Base-by-base conservation (phyloP, 2,113 vertebrate genomes). In the Gopherus evgoodei region DNA sequence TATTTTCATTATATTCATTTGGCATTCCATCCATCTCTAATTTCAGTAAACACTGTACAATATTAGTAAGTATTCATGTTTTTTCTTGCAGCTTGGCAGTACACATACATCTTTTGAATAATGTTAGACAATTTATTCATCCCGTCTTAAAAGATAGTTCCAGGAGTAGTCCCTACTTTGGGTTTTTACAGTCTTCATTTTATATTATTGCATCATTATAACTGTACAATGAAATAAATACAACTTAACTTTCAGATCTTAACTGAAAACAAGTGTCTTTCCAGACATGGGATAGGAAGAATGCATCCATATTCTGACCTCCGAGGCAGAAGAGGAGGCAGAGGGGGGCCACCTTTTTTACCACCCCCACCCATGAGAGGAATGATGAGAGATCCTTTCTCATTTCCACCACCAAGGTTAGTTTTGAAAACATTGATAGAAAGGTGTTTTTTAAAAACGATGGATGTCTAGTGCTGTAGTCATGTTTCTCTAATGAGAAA, bases 291-390 rank as follows among this genome's bases (percentile, higher is more conserved):
- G 91, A 96, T 98, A 95, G 98, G 98, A 25, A 98, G 98, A 93
- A 98, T 98, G 97, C 92, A 93, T 85, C 98, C 98, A 8, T 98
- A 98, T 78, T 97, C 98, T 92, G 98, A 98, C 84, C 78, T 94
- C 38, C 95, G 97, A 83, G 98, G 97, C 79, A 96, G 96, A 91
- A 95, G 97, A 84, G 96, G 89, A 75, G 96, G 91, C 27, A 96
- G 97, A 76, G 95, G 92, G 16, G 90, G 98, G 52, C 97, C 95
- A 6, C 97, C 96, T 29, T 97, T 97, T 3, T 97, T 96, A 11
- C 96, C 96, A 6, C 97, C 91, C 21, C 21, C 17, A 7, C 80
- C 96, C 97, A 97, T 88, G 69, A 93, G 87, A 47, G 91, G 90
- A 86, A 92, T 88, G 85, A 87, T 97, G 52, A 98, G 98, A 97